Evolutionary conservation across 2,797 vertebrate genomes (phyloP).

Genomic region (Tapirus indicus): DNA sequence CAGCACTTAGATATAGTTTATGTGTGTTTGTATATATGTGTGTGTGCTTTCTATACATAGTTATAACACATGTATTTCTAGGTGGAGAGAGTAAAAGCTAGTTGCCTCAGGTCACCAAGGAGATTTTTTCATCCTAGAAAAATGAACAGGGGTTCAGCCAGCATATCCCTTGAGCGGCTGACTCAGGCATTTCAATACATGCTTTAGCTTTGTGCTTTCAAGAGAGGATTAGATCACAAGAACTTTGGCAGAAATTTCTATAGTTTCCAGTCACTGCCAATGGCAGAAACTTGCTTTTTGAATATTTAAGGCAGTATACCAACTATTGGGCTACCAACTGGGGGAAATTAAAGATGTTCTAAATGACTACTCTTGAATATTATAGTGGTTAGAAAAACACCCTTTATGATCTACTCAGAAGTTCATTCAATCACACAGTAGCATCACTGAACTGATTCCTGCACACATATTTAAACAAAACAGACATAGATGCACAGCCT

Average conservation of each 20-base stretch:
- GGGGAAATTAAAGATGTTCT: slow-evolving; percentile 52
- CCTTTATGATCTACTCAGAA: slow-evolving; percentile 42
- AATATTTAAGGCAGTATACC: slow-evolving; percentile 64
- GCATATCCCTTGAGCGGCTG: slow-evolving; percentile 38
- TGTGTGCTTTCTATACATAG: background rate
- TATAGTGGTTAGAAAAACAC: slow-evolving; percentile 40
- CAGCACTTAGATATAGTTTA: slow-evolving; percentile 28
- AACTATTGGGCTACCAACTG: slow-evolving; percentile 11
- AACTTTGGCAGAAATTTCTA: slow-evolving; percentile 71
- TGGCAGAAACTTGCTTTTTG: slow-evolving; percentile 47
- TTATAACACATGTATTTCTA: background rate
- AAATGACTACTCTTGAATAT: slow-evolving; percentile 57
- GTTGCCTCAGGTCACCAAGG: slow-evolving; percentile 42
- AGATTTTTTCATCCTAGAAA: slow-evolving; percentile 66
- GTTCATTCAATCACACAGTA: background rate
- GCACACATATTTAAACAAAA: slow-evolving; percentile 31
- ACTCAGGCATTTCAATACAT: slow-evolving; percentile 65
- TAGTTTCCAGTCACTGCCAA: slow-evolving; percentile 66
- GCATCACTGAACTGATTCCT: slow-evolving; percentile 13
- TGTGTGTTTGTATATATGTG: background rate
- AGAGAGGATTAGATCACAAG: slow-evolving; percentile 68
- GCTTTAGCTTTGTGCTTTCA: slow-evolving; percentile 52
- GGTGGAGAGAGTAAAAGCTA: slow-evolving; percentile 49
- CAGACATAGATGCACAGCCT: background rate
- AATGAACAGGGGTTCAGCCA: slow-evolving; percentile 25